Evolutionary conservation across 2,888 invertebrate genomes (phyloP), one percentile per base, ranked within the genome.

Genomic region (Tachina fera): DNA sequence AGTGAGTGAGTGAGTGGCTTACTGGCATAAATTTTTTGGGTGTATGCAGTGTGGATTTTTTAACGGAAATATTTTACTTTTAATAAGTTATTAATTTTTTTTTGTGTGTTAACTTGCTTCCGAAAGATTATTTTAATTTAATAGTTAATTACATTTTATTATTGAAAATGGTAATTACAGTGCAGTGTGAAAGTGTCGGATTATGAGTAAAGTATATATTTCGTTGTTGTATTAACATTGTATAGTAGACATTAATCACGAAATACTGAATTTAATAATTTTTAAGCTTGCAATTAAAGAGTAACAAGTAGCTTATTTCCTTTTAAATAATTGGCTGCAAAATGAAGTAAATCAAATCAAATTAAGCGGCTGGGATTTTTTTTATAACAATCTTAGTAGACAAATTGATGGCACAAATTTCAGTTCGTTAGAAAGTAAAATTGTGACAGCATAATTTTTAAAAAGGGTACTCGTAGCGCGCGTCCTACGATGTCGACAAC

Each of bases 11-110:
- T 45, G 11, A 11, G 31, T 74, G 67, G 51, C n/a, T 75, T 45
- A 81, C 74, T 81, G 74, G 58, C 74, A 74, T 74, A 43, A 65
- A 45, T 70, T 70, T 11, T 81, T 51, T 70, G 75, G n/a, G 51
- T 75, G 68, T 70, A 31, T 31, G 31, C 31, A 75, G 10, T 51
- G 60, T 22, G 61, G 6, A 39, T 47, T 22, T 74, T 63, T 41
- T 19, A 75, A 74, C 68, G 68, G 75, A 68, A 61, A 75, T 19
- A 58, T 53, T 63, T 63, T 58, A 11, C 2, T 72, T 67, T 49
- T 31, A 51, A 67, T 60, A 11, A 45, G 9, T 31, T 53, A 67
- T 51, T 81, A 43, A 16, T 65, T 58, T 58, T 63, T 22, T 14
- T 74, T 45, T 47, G n/a, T n/a, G n/a, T 60, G 65, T 8, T 19